phyloP scores from a whole-genome alignment of 2,888 invertebrate genomes.

The Choristoneura rosaceana region DNA sequence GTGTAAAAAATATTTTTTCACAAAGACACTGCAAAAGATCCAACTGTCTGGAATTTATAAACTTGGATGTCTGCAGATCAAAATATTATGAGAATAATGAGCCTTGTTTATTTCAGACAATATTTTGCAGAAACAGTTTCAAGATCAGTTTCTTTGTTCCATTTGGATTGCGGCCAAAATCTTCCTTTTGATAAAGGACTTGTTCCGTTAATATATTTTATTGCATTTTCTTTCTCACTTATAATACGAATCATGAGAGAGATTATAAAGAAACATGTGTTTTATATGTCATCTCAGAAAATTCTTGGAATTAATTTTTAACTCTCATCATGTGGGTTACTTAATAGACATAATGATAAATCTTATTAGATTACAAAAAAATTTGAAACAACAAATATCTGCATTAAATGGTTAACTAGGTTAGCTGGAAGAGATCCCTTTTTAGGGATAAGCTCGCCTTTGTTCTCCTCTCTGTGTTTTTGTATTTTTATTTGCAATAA shows the following conservation, averaged over 20 bases:
- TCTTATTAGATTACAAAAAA: neutral
- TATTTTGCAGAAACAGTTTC: constrained; percentile 25
- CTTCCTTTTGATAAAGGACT: constrained; percentile 20
- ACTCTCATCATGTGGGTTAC: too few relatives aligned
- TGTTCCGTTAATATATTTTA: neutral
- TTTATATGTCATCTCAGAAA: too few relatives aligned
- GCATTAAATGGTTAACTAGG: too few relatives aligned
- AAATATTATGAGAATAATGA: neutral
- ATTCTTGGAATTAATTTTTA: too few relatives aligned
- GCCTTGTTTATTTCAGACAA: constrained; percentile 22
- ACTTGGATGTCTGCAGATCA: neutral
- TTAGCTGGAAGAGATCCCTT: too few relatives aligned
- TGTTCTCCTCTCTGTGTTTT: too few relatives aligned
- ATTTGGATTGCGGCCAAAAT: constrained; percentile 36
- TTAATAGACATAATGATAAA: neutral
- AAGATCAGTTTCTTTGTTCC: constrained; percentile 38
- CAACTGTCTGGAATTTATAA: neutral
- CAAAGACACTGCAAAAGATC: neutral
- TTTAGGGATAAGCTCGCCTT: too few relatives aligned
- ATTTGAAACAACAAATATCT: neutral
- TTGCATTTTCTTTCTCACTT: neutral
- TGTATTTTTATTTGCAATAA: too few relatives aligned
- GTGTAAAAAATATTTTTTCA: too few relatives aligned
- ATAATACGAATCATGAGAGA: neutral
- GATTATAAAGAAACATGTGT: too few relatives aligned